phyloP scores from a whole-genome alignment of 2,113 vertebrate species.

The Crotalus horridus region DNA sequence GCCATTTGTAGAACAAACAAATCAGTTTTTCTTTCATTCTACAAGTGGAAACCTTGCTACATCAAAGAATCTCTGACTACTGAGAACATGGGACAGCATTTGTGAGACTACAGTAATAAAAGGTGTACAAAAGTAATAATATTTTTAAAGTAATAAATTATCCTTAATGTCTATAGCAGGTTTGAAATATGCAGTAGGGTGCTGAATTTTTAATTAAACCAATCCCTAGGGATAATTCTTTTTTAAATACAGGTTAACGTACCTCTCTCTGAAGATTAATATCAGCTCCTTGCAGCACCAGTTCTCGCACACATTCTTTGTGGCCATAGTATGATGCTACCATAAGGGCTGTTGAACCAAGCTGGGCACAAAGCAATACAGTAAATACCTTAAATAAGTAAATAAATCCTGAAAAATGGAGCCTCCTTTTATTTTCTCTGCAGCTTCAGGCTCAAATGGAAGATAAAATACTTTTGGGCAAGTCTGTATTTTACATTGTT shows the following conservation, averaged over 20 bases:
- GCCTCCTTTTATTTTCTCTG: not conserved
- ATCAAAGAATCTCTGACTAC: not conserved
- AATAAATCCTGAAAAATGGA: constrained; percentile 7
- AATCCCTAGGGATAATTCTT: not conserved
- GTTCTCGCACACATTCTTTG: constrained; percentile 82
- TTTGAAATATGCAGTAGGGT: not conserved
- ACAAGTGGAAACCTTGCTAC: not conserved
- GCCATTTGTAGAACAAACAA: not conserved
- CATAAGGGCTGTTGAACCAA: constrained; percentile 92
- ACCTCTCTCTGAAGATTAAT: constrained; percentile 98
- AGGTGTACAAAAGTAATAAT: not conserved
- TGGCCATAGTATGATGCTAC: constrained; percentile 90
- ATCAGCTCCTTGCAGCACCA: constrained; percentile 94
- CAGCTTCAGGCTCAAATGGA: not conserved
- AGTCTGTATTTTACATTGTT: not conserved
- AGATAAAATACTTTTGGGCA: not conserved
- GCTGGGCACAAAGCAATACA: constrained; percentile 71
- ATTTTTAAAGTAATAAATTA: not conserved
- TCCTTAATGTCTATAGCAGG: not conserved
- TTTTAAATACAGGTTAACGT: constrained; percentile 40
- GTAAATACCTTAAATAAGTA: constrained; percentile 14
- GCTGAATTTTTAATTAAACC: not conserved
- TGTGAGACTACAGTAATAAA: not conserved
- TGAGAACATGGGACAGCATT: not conserved
- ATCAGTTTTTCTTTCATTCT: not conserved